These are phyloP conservation scores for Himalopsyche kuldschensis DNA, from an alignment of 2,888 invertebrate genomes.

Conservation along the genomic window DNA sequence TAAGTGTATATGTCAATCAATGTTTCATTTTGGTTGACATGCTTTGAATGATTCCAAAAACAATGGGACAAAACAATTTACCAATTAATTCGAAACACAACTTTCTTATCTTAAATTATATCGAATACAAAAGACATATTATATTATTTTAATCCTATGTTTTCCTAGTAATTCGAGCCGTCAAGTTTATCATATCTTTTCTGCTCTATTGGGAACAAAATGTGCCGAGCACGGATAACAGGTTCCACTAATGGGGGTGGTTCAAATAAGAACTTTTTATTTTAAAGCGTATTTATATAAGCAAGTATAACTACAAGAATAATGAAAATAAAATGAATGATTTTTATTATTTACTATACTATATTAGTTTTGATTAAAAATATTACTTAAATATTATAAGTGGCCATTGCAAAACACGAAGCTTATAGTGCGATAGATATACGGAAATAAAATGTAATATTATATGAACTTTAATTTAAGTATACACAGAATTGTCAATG, in stretches of 20 bases:
- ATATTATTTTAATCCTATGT: background rate
- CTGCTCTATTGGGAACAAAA: background rate
- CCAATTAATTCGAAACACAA: background rate
- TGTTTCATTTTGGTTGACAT: background rate
- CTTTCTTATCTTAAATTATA: background rate
- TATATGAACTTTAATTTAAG: too few relatives aligned
- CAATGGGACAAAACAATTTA: background rate
- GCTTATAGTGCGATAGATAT: too few relatives aligned
- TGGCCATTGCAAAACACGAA: too few relatives aligned
- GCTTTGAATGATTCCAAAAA: background rate
- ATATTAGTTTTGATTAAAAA: too few relatives aligned
- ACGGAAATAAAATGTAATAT: too few relatives aligned
- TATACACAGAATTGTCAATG: too few relatives aligned
- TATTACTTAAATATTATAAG: too few relatives aligned
- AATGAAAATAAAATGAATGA: too few relatives aligned
- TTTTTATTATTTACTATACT: too few relatives aligned
- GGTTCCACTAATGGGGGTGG: background rate
- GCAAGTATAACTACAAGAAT: too few relatives aligned
- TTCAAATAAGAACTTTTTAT: background rate
- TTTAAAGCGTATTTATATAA: background rate
- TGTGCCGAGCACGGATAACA: background rate
- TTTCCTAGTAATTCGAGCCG: background rate
- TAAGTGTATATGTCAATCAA: too few relatives aligned
- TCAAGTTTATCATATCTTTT: background rate
- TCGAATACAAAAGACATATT: background rate